Conservation (phyloP, 1,140 invertebrate genomes). For the Charaxes varanes region DNA sequence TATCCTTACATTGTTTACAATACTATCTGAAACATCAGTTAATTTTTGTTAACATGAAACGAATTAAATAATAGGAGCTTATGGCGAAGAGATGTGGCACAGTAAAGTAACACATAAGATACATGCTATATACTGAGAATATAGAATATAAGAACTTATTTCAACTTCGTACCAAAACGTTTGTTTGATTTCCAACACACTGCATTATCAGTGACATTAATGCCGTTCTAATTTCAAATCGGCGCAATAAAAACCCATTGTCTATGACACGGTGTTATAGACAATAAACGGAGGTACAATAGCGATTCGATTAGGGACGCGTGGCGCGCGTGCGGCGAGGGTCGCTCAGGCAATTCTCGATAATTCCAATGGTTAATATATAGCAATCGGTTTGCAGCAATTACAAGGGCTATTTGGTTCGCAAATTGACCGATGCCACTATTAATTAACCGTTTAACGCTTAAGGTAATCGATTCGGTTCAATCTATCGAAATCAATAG, state of each 20-base stretch:
- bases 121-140: no score
- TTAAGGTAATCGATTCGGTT: slow-evolving; percentile 30
- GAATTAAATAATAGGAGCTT: no score
- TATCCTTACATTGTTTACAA: no score
- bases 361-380: slow-evolving; percentile 53
- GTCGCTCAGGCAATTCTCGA: slow-evolving; percentile 33
- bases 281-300: slow-evolving; percentile 40
- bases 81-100: no score
- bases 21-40: no score
- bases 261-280: slow-evolving; percentile 21
- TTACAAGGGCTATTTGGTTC: slow-evolving; percentile 41
- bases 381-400: slow-evolving; percentile 40
- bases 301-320: slow-evolving; percentile 34
- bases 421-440: slow-evolving; percentile 31
- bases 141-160: no score
- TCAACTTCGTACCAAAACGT: no score
- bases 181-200: no score
- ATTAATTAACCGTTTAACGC: slow-evolving; percentile 28
- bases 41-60: no score
- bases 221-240: background rate
- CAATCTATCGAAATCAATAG: slow-evolving; percentile 14
- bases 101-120: no score
- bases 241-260: slow-evolving; percentile 2
- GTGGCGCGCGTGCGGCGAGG: slow-evolving; percentile 31
- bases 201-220: no score